Base-by-base conservation (phyloP, 2,113 vertebrate species). In the Parus major region DNA sequence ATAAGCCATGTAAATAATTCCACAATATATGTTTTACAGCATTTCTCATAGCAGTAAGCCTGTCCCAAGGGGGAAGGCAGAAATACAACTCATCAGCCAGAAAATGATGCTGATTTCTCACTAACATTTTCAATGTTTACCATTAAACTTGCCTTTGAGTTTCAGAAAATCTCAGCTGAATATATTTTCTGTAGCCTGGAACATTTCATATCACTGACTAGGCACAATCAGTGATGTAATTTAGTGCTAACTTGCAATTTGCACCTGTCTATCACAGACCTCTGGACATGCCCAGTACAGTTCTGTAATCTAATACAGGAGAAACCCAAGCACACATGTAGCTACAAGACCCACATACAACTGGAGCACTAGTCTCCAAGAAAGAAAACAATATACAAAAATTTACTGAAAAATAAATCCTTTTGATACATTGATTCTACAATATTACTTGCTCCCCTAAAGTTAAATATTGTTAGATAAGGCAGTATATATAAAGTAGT, bases 221-320 rank as follows among this genome's bases (percentile, higher is more conserved):
- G 61, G 85, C 79, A 85, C 47, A 90, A 90, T 80, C 79, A 80
- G 63, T 69, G 50, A 86, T 61, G 71, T 65, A 82, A 64, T 57
- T 95, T 69, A 86, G 71, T 49, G 83, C 80, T 92, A 86, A 88
- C 76, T 69, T 83, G 86, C 83, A 83, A 88, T 88, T 72, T 93
- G 88, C 94, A 95, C 91, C 93, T 95, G 91, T 90, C 92, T 77
- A 61, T 90, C 94, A 93, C 36, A 72, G 89, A 80, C 73, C 77
- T 88, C 72, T 88, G 71, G 59, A 80, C 47, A 19, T 15, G 76
- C 80, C 68, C 83, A 61, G 52, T 46, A 59, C 60, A 84, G 87
- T 84, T 91, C 86, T 95, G 95, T 89, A 92, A 95, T 46, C 44
- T 41, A 92, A 94, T 89, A 81, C 57, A 87, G 61, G 35, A 83